phyloP scores from a whole-genome alignment of 2,113 vertebrate genomes.

The Lates calcarifer region DNA sequence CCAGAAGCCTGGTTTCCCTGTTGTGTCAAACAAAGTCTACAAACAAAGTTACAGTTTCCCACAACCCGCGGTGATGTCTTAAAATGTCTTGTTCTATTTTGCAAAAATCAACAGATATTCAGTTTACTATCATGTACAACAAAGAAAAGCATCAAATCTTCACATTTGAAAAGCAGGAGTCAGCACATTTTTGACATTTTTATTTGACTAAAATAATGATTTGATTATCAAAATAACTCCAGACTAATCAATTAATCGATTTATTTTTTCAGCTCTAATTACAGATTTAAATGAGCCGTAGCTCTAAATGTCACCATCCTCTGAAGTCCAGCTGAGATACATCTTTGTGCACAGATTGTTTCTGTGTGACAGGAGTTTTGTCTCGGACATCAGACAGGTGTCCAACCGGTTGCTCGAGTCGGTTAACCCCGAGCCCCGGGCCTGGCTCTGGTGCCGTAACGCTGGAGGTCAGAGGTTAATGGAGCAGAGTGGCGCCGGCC shows the following conservation, averaged over 20 bases:
- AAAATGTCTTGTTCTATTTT: too few relatives aligned
- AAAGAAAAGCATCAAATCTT: not conserved
- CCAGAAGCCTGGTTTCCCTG: not conserved
- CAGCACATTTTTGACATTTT: not conserved
- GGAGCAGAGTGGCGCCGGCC: slow-evolving; percentile 83
- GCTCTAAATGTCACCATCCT: not conserved
- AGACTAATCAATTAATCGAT: not conserved
- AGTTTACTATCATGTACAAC: not conserved
- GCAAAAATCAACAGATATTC: not conserved
- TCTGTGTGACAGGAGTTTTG: slow-evolving; percentile 45
- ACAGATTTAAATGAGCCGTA: not conserved
- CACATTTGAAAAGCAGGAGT: not conserved
- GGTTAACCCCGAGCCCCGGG: slow-evolving; percentile 64
- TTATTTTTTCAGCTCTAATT: not conserved
- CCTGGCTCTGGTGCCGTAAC: slow-evolving; percentile 75
- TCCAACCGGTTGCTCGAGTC: slow-evolving; percentile 66
- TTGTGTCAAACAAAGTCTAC: too few relatives aligned
- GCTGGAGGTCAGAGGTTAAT: slow-evolving; percentile 86
- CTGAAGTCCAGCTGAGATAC: slow-evolving; percentile 40
- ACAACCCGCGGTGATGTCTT: not conserved
- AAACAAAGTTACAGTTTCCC: too few relatives aligned
- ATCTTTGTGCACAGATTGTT: slow-evolving; percentile 54
- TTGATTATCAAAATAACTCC: not conserved
- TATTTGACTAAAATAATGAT: not conserved
- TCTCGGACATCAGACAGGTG: slow-evolving; percentile 79